Conservation (phyloP, 2,113 vertebrate species). For the Embiotoca jacksoni region DNA sequence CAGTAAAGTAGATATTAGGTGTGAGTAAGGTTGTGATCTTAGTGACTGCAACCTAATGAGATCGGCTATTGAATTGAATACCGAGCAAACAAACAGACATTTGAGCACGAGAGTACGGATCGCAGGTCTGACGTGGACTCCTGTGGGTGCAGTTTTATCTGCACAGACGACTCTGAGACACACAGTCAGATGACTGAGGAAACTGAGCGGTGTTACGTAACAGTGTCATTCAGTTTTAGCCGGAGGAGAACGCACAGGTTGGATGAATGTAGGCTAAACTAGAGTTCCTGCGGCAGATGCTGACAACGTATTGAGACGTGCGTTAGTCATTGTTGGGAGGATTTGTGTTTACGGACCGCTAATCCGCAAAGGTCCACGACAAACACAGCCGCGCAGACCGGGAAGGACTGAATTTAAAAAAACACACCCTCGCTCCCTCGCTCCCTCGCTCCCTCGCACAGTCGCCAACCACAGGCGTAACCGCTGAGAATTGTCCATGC, state of each 20-base stretch:
- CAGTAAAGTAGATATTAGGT: not conserved
- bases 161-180: constrained; percentile 14
- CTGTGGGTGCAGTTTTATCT: constrained; percentile 28
- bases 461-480: not conserved
- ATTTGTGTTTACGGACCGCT: constrained; percentile 54
- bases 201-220: constrained; percentile 47
- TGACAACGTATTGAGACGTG: constrained; percentile 22
- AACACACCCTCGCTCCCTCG: not conserved
- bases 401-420: constrained; percentile 27
- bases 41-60: not conserved
- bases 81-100: not conserved
- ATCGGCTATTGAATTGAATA: constrained; percentile 5
- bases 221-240: constrained; percentile 27
- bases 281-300: constrained; percentile 28
- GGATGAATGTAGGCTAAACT: constrained; percentile 30
- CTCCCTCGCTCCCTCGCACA: too few species aligned
- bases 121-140: constrained; percentile 20
- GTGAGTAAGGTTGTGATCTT: not conserved
- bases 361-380: constrained; percentile 51
- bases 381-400: constrained; percentile 32
- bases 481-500: constrained; percentile 52
- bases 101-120: constrained; percentile 24
- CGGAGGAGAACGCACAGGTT: constrained; percentile 27
- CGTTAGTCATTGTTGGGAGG: constrained; percentile 37
- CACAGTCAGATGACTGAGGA: constrained; percentile 1